Evolutionary conservation across 2,797 vertebrate species (phyloP).

Genomic region (Bovichtus variegatus): DNA sequence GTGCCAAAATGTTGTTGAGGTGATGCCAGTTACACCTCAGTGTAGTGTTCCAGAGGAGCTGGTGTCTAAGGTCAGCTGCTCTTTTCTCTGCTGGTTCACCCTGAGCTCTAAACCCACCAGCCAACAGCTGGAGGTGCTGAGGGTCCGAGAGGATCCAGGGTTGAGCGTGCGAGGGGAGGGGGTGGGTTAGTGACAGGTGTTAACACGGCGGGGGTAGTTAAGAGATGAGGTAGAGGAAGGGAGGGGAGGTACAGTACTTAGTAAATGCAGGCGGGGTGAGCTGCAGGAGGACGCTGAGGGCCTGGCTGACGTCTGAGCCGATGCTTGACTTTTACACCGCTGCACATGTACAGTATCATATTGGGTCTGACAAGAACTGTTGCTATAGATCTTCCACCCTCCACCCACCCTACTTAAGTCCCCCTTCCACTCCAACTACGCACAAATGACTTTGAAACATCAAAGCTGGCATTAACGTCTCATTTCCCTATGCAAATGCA

Average conservation of each 20-base stretch:
- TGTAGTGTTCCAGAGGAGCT: slow-evolving; percentile 38
- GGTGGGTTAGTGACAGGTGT: slow-evolving; percentile 69
- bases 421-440: slow-evolving; percentile 57
- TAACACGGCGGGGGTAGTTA: slow-evolving; percentile 48
- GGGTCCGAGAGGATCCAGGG: slow-evolving; percentile 35
- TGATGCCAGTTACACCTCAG: slow-evolving; percentile 7
- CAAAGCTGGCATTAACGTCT: slow-evolving; percentile 77
- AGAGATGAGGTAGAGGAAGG: slow-evolving; percentile 37
- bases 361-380: slow-evolving; percentile 50
- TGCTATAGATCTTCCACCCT: slow-evolving; percentile 41
- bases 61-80: slow-evolving; percentile 30
- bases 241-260: slow-evolving; percentile 40
- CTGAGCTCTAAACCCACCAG: slow-evolving; percentile 38
- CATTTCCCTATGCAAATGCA: slow-evolving; percentile 77
- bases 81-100: slow-evolving; percentile 5
- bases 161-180: slow-evolving; percentile 25
- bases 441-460: slow-evolving; percentile 74
- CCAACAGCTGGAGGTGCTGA: slow-evolving; percentile 14
- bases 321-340: slow-evolving; percentile 47
- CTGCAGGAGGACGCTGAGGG: slow-evolving; percentile 53
- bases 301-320: slow-evolving; percentile 20
- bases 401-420: slow-evolving; percentile 43
- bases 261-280: slow-evolving; percentile 69
- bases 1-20: slow-evolving; percentile 4
- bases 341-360: slow-evolving; percentile 25